Evolutionary conservation across 2,888 invertebrate species (phyloP), one percentile per base, ranked within the genome.

Genomic region (Kryphioiulus occultus): DNA sequence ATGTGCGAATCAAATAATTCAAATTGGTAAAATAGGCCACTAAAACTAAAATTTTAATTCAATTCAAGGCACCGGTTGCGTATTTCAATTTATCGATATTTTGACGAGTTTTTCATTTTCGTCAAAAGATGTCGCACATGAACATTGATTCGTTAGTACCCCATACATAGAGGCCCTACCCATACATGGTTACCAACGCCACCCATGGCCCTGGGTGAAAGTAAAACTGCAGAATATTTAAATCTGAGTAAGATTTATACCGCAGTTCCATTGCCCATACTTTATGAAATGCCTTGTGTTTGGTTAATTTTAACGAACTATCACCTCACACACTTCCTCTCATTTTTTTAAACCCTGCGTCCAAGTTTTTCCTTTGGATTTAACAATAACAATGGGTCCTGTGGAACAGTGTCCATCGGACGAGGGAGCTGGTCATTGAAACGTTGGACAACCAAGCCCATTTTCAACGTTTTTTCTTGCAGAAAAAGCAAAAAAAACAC

Each of bases 361-460:
- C 22, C 59, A 4, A n/a, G 22, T 59, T 5, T 59, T 59, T 59
- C 59, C 22, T 59, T 22, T 22, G 17, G 19, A 17, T 17, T 47
- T 47, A 12, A 17, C 17, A 17, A 47, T 17, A 12, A 47, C 47
- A 47, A 12, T 59, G 22, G 59, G 59, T n/a, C 22, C 22, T 22
- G 22, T 22, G 59, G 9, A 26, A 26, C 26, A 68, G 68, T 26
- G 26, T 68, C 68, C 68, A 68, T 68, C 68, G 0, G 12, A 26
- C 9, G 26, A 26, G 68, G 68, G 68, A 26, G 26, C 68, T 68
- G 26, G 26, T 68, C 47, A 47, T 68, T 68, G 68, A 68, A 68
- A 68, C n/a, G 22, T n/a, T 68, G 68, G 68, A 26, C 68, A 68
- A 68, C 68, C 68, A 68, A 68, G 68, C 68, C 68, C 68, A 68